These are phyloP conservation scores for Diadophis punctatus DNA, from an alignment of 2,113 vertebrate species.

Conservation along the genomic window DNA sequence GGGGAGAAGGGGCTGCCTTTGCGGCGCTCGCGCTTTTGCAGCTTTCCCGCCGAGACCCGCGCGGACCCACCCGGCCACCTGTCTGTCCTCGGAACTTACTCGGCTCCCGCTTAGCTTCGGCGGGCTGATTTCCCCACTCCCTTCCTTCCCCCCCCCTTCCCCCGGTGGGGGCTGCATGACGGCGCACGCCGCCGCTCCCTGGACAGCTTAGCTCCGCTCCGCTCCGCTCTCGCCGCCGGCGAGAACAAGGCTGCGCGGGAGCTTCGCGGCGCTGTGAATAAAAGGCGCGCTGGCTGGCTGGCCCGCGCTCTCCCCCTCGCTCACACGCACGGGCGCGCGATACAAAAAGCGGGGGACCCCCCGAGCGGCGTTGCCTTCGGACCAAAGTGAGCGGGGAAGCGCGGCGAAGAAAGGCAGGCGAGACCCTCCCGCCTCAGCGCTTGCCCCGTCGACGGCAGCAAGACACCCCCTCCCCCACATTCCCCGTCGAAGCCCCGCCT, in stretches of 20 bases:
- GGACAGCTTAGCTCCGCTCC: slow-evolving; percentile 61
- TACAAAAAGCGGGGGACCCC: slow-evolving; percentile 25
- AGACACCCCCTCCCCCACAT: rapidly evolving
- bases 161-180: slow-evolving; percentile 32
- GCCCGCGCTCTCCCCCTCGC: neutral
- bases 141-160: slow-evolving; percentile 42
- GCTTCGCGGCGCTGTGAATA: neutral
- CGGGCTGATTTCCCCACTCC: too few relatives aligned
- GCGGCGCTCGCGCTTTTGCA: slow-evolving; percentile 8
- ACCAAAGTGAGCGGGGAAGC: slow-evolving; percentile 69
- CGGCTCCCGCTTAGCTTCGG: slow-evolving; percentile 14
- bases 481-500: slow-evolving; percentile 40
- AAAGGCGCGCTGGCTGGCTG: neutral
- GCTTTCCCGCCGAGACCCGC: slow-evolving; percentile 23
- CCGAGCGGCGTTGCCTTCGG: slow-evolving; percentile 41
- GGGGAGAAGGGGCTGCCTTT: slow-evolving; percentile 32
- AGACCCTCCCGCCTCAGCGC: neutral
- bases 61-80: slow-evolving; percentile 21
- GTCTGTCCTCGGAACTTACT: slow-evolving; percentile 41
- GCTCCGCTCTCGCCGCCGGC: slow-evolving; percentile 62
- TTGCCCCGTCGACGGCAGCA: neutral
- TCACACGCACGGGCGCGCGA: neutral
- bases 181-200: slow-evolving; percentile 41
- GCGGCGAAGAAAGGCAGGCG: slow-evolving; percentile 62
- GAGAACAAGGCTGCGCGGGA: slow-evolving; percentile 62